Conservation (phyloP, 2,888 invertebrate species). For the Malthinus flaveolus region DNA sequence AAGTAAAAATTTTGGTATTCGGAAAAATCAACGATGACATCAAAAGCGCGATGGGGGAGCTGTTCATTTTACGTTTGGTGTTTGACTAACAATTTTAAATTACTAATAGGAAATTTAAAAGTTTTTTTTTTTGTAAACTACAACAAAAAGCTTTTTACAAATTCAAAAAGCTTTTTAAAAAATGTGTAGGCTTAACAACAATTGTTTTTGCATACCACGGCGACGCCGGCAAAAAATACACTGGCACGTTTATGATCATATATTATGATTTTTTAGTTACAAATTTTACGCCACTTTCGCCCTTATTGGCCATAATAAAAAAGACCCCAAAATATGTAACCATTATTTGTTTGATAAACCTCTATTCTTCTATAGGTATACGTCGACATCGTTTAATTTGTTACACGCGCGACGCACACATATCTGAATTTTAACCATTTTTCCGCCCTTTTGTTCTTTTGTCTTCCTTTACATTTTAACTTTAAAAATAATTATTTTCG, state of each 20-base stretch:
- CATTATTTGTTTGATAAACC: slow-evolving; percentile 21
- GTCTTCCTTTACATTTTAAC: slow-evolving; percentile 1
- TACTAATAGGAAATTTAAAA: no score
- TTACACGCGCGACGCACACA: slow-evolving; percentile 25
- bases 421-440: slow-evolving; percentile 24
- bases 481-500: neutral
- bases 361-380: slow-evolving; percentile 26
- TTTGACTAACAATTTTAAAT: no score
- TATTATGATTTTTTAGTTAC: slow-evolving; percentile 9
- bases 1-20: no score
- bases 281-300: slow-evolving; percentile 9
- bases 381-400: slow-evolving; percentile 25
- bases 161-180: neutral
- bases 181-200: neutral
- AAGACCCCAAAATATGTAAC: slow-evolving; percentile 10
- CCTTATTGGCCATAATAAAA: slow-evolving; percentile 9
- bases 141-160: no score
- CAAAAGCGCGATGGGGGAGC: no score
- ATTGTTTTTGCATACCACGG: neutral
- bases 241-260: slow-evolving; percentile 18
- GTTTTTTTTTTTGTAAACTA: no score
- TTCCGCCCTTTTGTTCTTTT: neutral
- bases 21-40: no score
- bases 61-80: no score
- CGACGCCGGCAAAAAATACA: slow-evolving; percentile 16